phyloP scores from a whole-genome alignment of 2,113 vertebrate genomes.

The Gracilinanus agilis region DNA sequence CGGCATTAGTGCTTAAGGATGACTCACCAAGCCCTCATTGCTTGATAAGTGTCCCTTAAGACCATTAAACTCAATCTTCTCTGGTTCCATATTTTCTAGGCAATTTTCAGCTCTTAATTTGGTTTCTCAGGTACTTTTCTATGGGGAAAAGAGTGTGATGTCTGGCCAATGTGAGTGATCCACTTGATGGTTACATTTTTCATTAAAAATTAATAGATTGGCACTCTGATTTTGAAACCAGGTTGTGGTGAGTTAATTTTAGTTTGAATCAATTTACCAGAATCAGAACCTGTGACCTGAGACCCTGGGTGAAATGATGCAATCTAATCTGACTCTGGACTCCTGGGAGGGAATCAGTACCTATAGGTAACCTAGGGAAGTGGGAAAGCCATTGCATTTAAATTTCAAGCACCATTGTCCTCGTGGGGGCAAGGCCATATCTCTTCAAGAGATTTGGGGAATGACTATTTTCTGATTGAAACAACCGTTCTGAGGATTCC shows the following conservation, averaged over 20 bases:
- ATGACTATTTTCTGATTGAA: background rate
- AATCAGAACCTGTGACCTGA: background rate
- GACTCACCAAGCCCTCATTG: background rate
- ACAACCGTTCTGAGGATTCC: background rate
- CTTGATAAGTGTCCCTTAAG: slow-evolving; percentile 1
- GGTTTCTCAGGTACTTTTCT: slow-evolving; percentile 38
- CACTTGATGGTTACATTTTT: slow-evolving; percentile 10
- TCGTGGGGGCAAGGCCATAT: background rate
- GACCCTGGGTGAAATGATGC: background rate
- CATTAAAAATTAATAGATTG: slow-evolving; percentile 28
- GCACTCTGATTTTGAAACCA: slow-evolving; percentile 20
- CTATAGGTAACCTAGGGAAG: background rate
- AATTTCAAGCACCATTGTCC: background rate
- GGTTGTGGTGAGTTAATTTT: background rate
- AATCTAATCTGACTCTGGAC: background rate
- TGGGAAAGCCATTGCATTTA: background rate
- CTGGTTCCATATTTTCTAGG: background rate
- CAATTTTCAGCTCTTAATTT: slow-evolving; percentile 21
- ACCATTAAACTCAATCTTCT: background rate
- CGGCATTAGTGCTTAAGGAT: background rate
- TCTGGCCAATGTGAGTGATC: background rate
- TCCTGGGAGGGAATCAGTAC: background rate
- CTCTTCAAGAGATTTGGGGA: background rate
- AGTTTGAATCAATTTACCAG: slow-evolving; percentile 1
- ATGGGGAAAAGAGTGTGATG: background rate